phyloP scores from a whole-genome alignment of 2,888 invertebrate species.

The Drosophila buzzatii region DNA sequence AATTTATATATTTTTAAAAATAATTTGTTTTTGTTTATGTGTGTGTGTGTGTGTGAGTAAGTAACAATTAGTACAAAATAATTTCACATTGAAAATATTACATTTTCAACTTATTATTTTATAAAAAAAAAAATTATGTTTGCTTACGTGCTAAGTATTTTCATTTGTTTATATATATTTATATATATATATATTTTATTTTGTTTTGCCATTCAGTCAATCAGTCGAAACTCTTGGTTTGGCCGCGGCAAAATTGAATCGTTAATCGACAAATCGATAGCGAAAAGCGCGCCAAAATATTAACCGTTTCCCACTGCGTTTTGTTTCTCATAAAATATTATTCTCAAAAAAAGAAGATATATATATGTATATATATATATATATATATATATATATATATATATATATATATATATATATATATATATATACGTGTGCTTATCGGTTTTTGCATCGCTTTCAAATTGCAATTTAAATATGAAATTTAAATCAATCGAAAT shows the following conservation, averaged over 20 bases:
- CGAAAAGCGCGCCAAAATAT: conserved; percentile 58
- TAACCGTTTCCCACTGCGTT: conserved; percentile 75
- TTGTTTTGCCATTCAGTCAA: conserved; percentile 84
- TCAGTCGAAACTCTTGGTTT: conserved; percentile 84
- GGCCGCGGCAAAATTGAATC: conserved; percentile 49
- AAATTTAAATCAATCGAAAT: conserved; percentile 70
- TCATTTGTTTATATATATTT: conserved; percentile 37
- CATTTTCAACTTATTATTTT: conserved; percentile 43
- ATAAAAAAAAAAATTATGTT: conserved; percentile 56
- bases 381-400: conserved; percentile 25
- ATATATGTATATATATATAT: conserved; percentile 25
- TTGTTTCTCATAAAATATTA: conserved; percentile 73
- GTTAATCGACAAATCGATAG: conserved; percentile 58
- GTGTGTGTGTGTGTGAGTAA: conserved; percentile 57
- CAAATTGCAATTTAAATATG: conserved; percentile 68
- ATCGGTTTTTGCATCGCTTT: conserved; percentile 45
- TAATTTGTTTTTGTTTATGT: conserved; percentile 23
- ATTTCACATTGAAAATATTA: conserved; percentile 68
- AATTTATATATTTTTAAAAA: conserved; percentile 21
- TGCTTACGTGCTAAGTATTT: conserved; percentile 58
- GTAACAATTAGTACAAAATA: conserved; percentile 79
- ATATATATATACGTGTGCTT: conserved; percentile 24
- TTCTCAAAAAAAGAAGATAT: conserved; percentile 29
- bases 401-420: background rate
- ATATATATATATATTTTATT: conserved; percentile 32